Conservation (phyloP, 1,140 invertebrate species). For the Hormaphis cornu region DNA sequence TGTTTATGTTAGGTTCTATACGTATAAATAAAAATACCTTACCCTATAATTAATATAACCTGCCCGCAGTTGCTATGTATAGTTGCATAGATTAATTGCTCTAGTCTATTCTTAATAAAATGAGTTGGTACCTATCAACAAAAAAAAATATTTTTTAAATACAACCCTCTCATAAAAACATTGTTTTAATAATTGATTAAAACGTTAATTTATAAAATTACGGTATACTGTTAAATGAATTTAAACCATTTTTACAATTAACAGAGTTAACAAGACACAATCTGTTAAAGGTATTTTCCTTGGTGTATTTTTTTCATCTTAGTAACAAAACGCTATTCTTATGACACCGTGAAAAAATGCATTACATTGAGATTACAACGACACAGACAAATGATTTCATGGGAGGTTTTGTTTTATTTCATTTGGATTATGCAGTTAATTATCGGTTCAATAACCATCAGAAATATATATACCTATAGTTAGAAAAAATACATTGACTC, state of each 20-base stretch:
- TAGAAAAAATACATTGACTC: not conserved
- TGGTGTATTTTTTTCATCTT: conserved; percentile 3
- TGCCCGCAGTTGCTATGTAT: too few species aligned
- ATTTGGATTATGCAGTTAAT: conserved; percentile 20
- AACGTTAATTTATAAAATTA: conserved; percentile 14
- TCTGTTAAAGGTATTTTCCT: not conserved
- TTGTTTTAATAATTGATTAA: not conserved
- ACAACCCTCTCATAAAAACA: not conserved
- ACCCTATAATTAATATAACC: too few species aligned
- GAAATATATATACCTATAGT: not conserved
- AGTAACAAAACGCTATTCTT: not conserved
- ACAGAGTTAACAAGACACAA: not conserved
- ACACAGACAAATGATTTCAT: conserved; percentile 5
- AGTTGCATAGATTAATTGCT: too few species aligned
- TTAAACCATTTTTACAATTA: not conserved
- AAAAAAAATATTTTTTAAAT: too few species aligned
- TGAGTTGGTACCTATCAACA: too few species aligned
- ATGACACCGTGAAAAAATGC: not conserved
- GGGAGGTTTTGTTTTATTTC: conserved; percentile 8
- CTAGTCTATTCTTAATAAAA: too few species aligned
- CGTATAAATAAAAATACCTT: too few species aligned
- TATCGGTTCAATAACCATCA: conserved; percentile 15
- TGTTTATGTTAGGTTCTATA: too few species aligned
- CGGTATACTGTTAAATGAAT: not conserved
- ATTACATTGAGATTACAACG: not conserved